A percentile compares a stretch with the other conserved stretches of the same genome.
phyloP scores from a whole-genome alignment of 1,140 invertebrate genomes.

The Diorhabda elongata region DNA sequence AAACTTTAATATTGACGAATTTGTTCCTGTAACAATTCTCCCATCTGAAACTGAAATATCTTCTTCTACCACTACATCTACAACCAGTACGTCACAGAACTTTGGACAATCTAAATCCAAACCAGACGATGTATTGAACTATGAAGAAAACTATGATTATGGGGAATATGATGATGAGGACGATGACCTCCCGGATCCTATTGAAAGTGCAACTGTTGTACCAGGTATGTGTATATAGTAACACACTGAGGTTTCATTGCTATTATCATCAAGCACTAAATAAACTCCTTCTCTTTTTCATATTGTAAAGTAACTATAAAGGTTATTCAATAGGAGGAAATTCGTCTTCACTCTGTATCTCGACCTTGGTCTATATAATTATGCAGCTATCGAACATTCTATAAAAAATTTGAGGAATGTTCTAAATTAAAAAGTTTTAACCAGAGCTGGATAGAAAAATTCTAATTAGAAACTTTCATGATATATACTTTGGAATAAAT shows the following conservation, averaged over 20 bases:
- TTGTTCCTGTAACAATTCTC: slow-evolving; percentile 10
- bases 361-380: no score
- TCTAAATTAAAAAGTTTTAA: no score
- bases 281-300: not conserved
- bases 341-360: no score
- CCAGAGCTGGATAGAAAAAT: no score
- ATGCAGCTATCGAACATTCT: no score
- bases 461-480: no score
- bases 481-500: no score
- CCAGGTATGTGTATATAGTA: slow-evolving; percentile 21
- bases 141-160: slow-evolving; percentile 35
- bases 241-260: not conserved
- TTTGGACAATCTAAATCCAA: slow-evolving; percentile 22
- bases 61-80: slow-evolving; percentile 37
- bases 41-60: slow-evolving; percentile 37
- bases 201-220: slow-evolving; percentile 42
- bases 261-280: not conserved
- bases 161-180: slow-evolving; percentile 37
- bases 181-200: slow-evolving; percentile 35
- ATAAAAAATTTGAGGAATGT: no score
- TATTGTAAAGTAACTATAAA: no score
- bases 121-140: slow-evolving; percentile 27
- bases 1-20: slow-evolving; percentile 4
- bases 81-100: slow-evolving; percentile 35
- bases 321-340: no score